Evolutionary conservation across 2,113 vertebrate genomes (phyloP).

Genomic region (Bambusicola thoracicus): DNA sequence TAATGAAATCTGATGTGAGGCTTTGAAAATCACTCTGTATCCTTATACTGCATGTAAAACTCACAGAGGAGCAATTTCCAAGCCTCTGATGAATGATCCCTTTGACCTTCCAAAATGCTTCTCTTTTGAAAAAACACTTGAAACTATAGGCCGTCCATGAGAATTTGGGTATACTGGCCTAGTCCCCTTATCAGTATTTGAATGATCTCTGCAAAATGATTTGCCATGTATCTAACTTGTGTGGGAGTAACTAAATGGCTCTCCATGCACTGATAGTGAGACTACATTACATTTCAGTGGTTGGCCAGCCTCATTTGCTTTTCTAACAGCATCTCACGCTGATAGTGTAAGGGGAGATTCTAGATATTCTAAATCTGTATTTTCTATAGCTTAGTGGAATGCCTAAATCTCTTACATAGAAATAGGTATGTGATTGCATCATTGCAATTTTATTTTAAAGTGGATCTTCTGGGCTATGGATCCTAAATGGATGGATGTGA

Average conservation of each 20-base stretch:
- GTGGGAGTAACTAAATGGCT: constrained; percentile 36
- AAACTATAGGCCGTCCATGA: constrained; percentile 30
- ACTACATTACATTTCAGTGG: not conserved
- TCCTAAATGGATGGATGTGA: not conserved
- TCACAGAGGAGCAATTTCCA: not conserved
- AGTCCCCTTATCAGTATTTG: constrained; percentile 23
- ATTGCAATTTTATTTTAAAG: not conserved
- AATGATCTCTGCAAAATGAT: constrained; percentile 30
- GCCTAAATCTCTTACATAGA: not conserved
- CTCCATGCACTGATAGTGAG: not conserved
- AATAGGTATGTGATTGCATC: not conserved
- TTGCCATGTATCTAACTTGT: not conserved
- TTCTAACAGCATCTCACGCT: not conserved
- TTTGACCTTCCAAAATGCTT: constrained; percentile 24
- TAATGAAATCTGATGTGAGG: not conserved
- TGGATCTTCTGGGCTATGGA: no score
- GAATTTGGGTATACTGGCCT: constrained; percentile 20
- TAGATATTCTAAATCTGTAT: not conserved
- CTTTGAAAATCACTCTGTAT: not conserved
- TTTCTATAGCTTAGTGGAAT: not conserved
- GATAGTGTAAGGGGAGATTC: not conserved
- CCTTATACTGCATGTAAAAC: not conserved
- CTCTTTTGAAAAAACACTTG: constrained; percentile 30
- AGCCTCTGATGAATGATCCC: not conserved
- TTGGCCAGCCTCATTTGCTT: not conserved